Base-by-base conservation (phyloP, 2,888 invertebrate genomes). In the Drosophila seclusa region DNA sequence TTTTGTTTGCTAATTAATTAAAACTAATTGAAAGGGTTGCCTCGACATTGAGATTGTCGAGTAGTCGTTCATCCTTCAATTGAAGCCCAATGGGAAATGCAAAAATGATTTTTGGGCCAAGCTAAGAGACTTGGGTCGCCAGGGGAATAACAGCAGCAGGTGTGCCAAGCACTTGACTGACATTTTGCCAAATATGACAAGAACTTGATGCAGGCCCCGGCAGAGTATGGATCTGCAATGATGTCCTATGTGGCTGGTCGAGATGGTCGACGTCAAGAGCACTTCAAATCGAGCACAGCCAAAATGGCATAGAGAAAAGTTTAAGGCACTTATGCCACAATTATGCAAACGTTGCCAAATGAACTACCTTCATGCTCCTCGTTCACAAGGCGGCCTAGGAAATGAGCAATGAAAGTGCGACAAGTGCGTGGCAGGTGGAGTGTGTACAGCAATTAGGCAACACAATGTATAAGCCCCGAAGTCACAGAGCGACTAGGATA, bases 1-100 rank as follows among this genome's bases (percentile, higher is more conserved):
- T 84, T 81, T 76, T 73, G 80, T 78, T 87, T 83, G 71, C 73
- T 77, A 89, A 87, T 89, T 89, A 84, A 87, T 89, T 89, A 89
- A 87, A 87, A 87, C 76, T 78, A 87, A 87, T 84, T 81, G 79
- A 79, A 87, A 87, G 79, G 84, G 78, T 84, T 71, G 71, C 60
- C 54, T 63, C 55, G 45, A 34, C 27, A 16, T 16, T 27, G 11
- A 38, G 24, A 45, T 64, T 38, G 38, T 40, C 48, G 63, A 38
- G 64, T 57, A 42, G 71, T 21, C 49, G 85, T 85, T 83, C 79
- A 85, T 87, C 74, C 81, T 81, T 79, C 76, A 83, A 81, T 87
- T 87, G 74, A 63, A 67, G 67, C 54, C 60, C 67, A 68, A 73
- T 77, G 65, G 67, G 55, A 49, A 71, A 65, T 62, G 64, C 52